Evolutionary conservation across 2,113 vertebrate species (phyloP).

Genomic region (Hippoglossus stenolepis): DNA sequence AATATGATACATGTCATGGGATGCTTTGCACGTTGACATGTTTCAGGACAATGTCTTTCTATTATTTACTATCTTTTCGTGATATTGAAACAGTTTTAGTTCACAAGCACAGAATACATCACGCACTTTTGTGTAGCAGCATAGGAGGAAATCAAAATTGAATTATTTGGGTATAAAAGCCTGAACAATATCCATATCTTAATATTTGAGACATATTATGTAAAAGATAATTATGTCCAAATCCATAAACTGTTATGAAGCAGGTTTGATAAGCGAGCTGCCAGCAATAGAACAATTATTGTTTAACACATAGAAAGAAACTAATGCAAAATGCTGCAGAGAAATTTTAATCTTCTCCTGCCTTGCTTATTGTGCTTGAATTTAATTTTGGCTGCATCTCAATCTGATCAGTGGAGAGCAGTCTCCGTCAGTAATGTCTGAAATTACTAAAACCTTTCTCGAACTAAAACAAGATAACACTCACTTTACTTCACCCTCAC

Average conservation of each 20-base stretch:
- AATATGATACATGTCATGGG: too few species aligned
- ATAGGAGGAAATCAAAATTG: background rate
- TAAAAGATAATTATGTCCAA: background rate
- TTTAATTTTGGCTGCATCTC: constrained; percentile 4
- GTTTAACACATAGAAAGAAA: background rate
- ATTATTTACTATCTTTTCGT: too few species aligned
- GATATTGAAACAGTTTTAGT: too few species aligned
- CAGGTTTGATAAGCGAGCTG: background rate
- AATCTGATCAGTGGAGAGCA: background rate
- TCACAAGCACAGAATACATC: too few species aligned
- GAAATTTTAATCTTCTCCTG: background rate
- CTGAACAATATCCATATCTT: background rate
- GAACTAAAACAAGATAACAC: too few species aligned
- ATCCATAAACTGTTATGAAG: background rate
- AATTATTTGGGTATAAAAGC: background rate
- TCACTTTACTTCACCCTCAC: too few species aligned
- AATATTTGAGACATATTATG: background rate
- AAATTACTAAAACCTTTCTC: background rate
- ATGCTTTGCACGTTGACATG: too few species aligned
- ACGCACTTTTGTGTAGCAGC: background rate
- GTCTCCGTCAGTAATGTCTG: background rate
- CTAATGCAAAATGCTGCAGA: too few species aligned
- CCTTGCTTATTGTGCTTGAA: background rate
- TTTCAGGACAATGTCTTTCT: too few species aligned
- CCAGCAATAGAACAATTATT: background rate